Conservation (phyloP, 2,797 vertebrate genomes). For the Lindbergichthys nudifrons region DNA sequence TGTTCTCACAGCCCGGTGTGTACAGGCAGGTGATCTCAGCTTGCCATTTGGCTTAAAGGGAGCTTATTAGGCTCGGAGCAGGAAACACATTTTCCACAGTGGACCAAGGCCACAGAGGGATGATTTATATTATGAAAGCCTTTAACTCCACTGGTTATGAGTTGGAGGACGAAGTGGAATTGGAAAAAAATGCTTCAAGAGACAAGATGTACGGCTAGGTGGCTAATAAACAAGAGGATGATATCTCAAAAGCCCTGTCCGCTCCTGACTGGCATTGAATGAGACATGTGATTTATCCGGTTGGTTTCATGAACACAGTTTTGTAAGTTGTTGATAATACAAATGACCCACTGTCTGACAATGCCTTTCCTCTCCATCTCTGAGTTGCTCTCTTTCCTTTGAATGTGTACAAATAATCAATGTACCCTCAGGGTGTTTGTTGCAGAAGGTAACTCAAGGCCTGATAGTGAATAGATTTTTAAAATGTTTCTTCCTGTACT, state of each 20-base stretch:
- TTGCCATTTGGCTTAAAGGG: slow-evolving; percentile 61
- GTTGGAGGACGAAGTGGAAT: background rate
- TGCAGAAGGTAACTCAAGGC: slow-evolving; percentile 2
- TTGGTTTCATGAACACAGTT: slow-evolving; percentile 7
- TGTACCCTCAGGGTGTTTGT: background rate
- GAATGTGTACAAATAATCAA: slow-evolving; percentile 9
- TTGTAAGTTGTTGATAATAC: slow-evolving; percentile 19
- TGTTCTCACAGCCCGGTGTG: slow-evolving; percentile 46
- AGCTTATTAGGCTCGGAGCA: slow-evolving; percentile 72
- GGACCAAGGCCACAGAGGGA: slow-evolving; percentile 61
- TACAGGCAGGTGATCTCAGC: slow-evolving; percentile 60
- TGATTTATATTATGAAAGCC: slow-evolving; percentile 68
- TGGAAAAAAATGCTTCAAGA: slow-evolving; percentile 35
- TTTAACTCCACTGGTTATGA: slow-evolving; percentile 62
- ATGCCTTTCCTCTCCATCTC: background rate
- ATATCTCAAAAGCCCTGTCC: slow-evolving; percentile 7
- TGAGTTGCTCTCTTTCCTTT: slow-evolving; percentile 13
- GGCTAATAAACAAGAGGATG: background rate
- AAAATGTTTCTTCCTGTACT: slow-evolving; percentile 6
- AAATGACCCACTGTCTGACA: slow-evolving; percentile 11
- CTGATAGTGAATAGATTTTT: slow-evolving; percentile 20
- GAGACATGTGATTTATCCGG: slow-evolving; percentile 9
- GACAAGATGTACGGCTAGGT: slow-evolving; percentile 19
- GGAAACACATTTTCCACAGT: slow-evolving; percentile 75
- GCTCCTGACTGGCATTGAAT: slow-evolving; percentile 15